Percentiles rank a stretch among this genome's conserved stretches.
These are phyloP conservation scores for Loris lydekkerianus DNA, from an alignment of 2,797 vertebrate genomes.

Conservation along the genomic window DNA sequence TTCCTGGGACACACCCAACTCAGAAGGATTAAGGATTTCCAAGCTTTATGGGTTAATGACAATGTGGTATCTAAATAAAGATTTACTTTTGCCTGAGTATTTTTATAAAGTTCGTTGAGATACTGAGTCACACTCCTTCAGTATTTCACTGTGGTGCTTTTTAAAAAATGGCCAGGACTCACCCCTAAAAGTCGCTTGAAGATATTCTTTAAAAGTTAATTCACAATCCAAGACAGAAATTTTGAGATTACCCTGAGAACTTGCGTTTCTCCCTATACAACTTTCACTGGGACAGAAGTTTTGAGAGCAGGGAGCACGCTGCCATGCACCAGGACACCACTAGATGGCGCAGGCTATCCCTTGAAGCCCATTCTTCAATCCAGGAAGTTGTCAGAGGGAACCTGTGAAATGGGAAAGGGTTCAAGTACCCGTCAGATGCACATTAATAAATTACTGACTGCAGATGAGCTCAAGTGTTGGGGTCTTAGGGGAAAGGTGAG, in stretches of 20 bases:
- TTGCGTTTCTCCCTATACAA: not conserved
- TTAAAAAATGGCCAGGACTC: not conserved
- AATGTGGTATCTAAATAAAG: not conserved
- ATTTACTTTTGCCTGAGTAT: not conserved
- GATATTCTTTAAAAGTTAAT: not conserved
- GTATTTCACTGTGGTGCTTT: not conserved
- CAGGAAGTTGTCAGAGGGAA: not conserved
- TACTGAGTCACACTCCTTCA: not conserved
- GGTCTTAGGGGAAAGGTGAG: not conserved
- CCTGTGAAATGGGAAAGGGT: not conserved
- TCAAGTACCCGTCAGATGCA: not conserved
- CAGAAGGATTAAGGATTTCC: slow-evolving; percentile 27
- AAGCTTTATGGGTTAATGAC: not conserved
- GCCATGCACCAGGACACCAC: slow-evolving; percentile 3
- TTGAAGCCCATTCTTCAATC: not conserved
- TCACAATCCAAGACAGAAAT: not conserved
- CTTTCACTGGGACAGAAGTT: not conserved
- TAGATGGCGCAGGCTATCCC: slow-evolving; percentile 64
- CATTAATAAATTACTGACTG: not conserved
- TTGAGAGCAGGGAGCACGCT: not conserved
- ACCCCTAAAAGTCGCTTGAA: not conserved
- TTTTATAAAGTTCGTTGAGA: slow-evolving; percentile 35
- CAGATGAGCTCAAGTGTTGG: not conserved
- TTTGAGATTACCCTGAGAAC: not conserved
- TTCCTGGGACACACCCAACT: not conserved